Conservation (phyloP, 2,113 vertebrate genomes). For the Rhinichthys klamathensis region DNA sequence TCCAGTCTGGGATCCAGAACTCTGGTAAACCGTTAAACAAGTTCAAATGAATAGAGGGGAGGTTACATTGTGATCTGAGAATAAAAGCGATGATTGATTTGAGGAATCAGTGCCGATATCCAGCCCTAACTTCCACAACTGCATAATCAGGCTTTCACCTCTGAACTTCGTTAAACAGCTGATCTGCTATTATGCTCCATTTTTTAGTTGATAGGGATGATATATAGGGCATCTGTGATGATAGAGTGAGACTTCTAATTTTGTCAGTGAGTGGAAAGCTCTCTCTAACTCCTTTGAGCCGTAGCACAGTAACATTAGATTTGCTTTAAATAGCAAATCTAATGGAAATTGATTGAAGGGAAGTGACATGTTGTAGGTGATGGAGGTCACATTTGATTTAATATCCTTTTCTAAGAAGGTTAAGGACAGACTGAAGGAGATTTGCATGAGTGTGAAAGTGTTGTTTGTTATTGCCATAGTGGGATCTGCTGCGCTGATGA, state of each 20-base stretch:
- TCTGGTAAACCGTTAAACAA: conserved; percentile 76
- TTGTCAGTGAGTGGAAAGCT: conserved; percentile 20
- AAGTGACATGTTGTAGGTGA: conserved; percentile 50
- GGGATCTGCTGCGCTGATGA: not conserved
- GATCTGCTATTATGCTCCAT: not conserved
- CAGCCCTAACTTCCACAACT: not conserved
- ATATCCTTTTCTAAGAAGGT: conserved; percentile 41
- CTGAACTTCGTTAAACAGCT: not conserved
- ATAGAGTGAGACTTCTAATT: conserved; percentile 23
- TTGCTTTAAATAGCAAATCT: conserved; percentile 52
- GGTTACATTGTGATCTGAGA: not conserved
- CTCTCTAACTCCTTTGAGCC: conserved; percentile 45
- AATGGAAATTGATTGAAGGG: conserved; percentile 49
- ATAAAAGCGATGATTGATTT: not conserved
- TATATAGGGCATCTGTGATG: conserved; percentile 24
- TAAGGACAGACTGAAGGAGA: conserved; percentile 25
- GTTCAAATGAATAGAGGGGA: not conserved
- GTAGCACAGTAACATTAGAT: conserved; percentile 44
- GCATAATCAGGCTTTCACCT: not conserved
- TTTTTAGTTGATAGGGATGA: conserved; percentile 22
- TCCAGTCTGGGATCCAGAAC: conserved; percentile 89
- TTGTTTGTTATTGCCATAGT: not conserved
- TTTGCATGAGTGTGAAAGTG: not conserved
- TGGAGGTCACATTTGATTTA: conserved; percentile 40
- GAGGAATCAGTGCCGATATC: not conserved